Percentiles rank a stretch among this genome's conserved stretches.
Conservation (phyloP, 2,113 vertebrate species). For the Podiceps cristatus region DNA sequence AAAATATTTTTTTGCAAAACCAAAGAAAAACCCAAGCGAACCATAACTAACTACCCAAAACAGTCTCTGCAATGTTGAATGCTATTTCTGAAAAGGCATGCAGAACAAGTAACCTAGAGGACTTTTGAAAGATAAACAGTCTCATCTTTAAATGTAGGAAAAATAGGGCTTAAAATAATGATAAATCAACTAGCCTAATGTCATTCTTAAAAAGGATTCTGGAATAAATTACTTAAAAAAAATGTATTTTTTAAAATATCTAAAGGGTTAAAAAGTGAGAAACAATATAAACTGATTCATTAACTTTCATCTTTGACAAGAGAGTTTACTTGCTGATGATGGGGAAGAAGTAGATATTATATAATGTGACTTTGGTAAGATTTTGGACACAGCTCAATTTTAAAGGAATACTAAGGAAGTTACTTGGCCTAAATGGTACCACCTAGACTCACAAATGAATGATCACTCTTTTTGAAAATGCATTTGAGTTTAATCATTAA, state of each 20-base stretch:
- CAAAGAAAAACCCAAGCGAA: neutral
- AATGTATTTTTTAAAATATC: too few species aligned
- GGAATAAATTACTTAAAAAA: neutral
- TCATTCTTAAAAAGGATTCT: neutral
- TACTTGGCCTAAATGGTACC: neutral
- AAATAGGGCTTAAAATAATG: neutral
- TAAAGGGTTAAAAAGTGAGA: neutral
- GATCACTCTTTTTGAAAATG: neutral
- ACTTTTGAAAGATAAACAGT: neutral
- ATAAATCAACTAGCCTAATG: neutral
- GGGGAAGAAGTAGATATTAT: neutral
- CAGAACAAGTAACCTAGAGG: neutral
- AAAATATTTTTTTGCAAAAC: neutral
- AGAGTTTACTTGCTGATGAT: neutral
- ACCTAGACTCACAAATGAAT: neutral
- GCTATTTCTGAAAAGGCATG: neutral
- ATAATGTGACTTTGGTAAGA: neutral
- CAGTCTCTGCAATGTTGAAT: neutral
- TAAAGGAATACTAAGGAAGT: neutral
- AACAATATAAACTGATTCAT: neutral
- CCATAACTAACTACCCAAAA: neutral
- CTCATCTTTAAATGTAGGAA: neutral
- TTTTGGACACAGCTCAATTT: neutral
- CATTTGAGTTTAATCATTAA: neutral
- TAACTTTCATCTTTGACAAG: neutral